Percentiles rank a stretch among this genome's conserved stretches.
Evolutionary conservation across 2,888 invertebrate genomes (phyloP).

Genomic region (Lycocerus yunnanus): DNA sequence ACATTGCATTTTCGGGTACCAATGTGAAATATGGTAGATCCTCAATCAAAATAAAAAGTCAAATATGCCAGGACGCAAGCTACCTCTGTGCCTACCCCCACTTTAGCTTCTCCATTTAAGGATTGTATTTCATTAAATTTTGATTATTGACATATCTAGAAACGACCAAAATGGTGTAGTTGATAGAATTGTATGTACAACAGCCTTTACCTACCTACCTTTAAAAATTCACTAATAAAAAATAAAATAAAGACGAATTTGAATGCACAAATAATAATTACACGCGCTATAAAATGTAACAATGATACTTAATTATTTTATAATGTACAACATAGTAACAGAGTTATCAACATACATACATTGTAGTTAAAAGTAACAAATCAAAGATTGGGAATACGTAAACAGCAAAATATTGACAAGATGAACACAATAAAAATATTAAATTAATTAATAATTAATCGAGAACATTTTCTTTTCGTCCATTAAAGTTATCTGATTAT

Average conservation of each 20-base stretch:
- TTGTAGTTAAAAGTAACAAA: neutral
- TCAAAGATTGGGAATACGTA: neutral
- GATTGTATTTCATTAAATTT: too few relatives aligned
- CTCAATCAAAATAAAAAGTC: too few relatives aligned
- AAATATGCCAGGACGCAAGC: too few relatives aligned
- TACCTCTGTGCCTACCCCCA: too few relatives aligned
- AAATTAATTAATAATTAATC: neutral
- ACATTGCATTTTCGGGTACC: too few relatives aligned
- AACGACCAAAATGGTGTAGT: too few relatives aligned
- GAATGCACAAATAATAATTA: neutral
- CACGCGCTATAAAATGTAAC: neutral
- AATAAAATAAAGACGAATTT: neutral
- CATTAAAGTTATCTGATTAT: constrained; percentile 10
- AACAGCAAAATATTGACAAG: neutral
- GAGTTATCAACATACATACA: neutral
- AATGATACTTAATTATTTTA: neutral
- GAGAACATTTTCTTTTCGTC: neutral
- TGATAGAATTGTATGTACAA: too few relatives aligned
- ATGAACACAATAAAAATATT: neutral
- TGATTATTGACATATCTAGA: too few relatives aligned
- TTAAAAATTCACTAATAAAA: neutral
- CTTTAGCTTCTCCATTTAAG: too few relatives aligned
- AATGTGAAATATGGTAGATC: too few relatives aligned
- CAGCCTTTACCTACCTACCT: too few relatives aligned
- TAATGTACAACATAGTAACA: neutral